phyloP scores from a whole-genome alignment of 2,113 vertebrate genomes.

The Larimichthys polyactis region DNA sequence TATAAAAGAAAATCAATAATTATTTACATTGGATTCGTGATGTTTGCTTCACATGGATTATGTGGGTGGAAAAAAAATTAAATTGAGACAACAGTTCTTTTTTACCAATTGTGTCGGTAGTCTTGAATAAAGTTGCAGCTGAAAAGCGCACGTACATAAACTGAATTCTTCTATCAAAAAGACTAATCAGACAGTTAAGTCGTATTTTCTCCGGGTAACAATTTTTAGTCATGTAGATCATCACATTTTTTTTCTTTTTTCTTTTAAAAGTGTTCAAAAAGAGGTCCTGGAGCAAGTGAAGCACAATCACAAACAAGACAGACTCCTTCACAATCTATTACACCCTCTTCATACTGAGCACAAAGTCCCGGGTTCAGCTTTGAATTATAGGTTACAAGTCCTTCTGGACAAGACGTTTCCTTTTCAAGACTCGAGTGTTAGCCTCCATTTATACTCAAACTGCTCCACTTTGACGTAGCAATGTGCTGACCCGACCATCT shows the following conservation, averaged over 20 bases:
- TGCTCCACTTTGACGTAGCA: conserved; percentile 46
- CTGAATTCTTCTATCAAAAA: conserved; percentile 61
- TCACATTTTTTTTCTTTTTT: conserved; percentile 39
- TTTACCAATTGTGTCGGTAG: conserved; percentile 63
- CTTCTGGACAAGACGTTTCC: conserved; percentile 38
- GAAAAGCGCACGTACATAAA: conserved; percentile 67
- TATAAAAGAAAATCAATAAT: conserved; percentile 79
- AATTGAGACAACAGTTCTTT: conserved; percentile 59
- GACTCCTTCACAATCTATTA: conserved; percentile 61
- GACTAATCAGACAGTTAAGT: conserved; percentile 41
- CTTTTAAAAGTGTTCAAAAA: conserved; percentile 76
- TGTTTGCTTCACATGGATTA: conserved; percentile 66
- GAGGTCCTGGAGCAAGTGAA: conserved; percentile 66
- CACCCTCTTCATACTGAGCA: conserved; percentile 57
- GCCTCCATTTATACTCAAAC: conserved; percentile 46
- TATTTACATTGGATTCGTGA: conserved; percentile 84
- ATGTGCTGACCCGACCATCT: conserved; percentile 47
- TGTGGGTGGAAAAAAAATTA: conserved; percentile 59
- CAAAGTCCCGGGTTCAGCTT: conserved; percentile 49
- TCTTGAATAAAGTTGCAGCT: conserved; percentile 69
- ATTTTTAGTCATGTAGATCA: conserved; percentile 59
- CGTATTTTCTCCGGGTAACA: conserved; percentile 57
- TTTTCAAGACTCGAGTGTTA: conserved; percentile 48
- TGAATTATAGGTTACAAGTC: conserved; percentile 66
- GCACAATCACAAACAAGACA: conserved; percentile 66